These are phyloP conservation scores for Phylloscopus collybita DNA, from an alignment of 2,797 vertebrate genomes.

Conservation along the genomic window DNA sequence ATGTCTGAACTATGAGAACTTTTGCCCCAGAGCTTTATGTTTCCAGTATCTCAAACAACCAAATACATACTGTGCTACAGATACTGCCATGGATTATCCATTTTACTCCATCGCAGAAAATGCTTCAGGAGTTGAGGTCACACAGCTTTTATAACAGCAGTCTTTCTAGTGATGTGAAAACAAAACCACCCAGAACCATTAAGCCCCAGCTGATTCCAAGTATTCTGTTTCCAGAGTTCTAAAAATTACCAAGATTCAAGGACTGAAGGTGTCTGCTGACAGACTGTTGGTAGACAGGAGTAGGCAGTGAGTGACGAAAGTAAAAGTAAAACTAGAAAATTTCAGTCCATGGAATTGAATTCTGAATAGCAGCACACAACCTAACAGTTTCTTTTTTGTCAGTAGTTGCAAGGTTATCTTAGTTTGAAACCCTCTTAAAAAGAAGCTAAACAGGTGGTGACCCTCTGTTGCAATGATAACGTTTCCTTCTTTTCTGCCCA, in stretches of 20 bases:
- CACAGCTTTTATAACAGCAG: background rate
- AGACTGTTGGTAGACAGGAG: background rate
- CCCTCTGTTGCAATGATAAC: background rate
- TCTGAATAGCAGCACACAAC: background rate
- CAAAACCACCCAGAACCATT: background rate
- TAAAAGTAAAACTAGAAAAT: background rate
- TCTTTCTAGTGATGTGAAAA: background rate
- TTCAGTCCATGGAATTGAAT: background rate
- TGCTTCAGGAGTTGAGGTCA: background rate
- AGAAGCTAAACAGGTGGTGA: background rate
- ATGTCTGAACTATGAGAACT: background rate
- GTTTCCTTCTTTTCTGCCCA: background rate
- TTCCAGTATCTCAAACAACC: background rate
- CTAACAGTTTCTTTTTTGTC: background rate
- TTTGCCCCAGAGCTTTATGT: background rate
- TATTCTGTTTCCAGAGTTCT: background rate
- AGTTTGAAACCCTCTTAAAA: background rate
- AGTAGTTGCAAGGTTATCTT: background rate
- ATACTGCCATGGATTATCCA: background rate
- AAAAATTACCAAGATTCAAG: background rate
- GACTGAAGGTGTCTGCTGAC: background rate
- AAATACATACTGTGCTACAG: background rate
- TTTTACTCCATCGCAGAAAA: background rate
- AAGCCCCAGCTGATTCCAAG: background rate
- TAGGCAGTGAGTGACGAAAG: background rate